phyloP scores from a whole-genome alignment of 30 jellyfish, hydroid and myxozoan species.

The Aurelia sp. region DNA sequence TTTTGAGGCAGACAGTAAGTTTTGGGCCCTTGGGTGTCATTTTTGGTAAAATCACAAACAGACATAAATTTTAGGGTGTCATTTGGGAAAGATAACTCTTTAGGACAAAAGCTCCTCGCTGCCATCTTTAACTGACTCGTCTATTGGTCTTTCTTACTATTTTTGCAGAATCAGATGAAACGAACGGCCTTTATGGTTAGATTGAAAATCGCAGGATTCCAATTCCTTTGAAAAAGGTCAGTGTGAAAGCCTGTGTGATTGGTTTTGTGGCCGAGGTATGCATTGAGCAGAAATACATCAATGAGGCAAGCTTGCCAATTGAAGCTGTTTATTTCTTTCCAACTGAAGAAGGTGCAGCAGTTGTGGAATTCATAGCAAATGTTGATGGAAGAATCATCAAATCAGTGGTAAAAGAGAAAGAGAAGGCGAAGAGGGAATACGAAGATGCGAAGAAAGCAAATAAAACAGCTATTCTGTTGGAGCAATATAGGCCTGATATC shows the following conservation, averaged over 20 bases:
- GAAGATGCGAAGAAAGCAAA: conserved; percentile 20
- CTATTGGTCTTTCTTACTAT: too few relatives aligned
- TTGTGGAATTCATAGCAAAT: conserved; percentile 6
- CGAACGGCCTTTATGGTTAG: too few relatives aligned
- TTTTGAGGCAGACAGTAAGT: too few relatives aligned
- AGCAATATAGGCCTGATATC: conserved; percentile 10
- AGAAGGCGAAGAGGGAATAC: not conserved
- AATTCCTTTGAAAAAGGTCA: conserved; percentile 21
- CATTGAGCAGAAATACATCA: not conserved
- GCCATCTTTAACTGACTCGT: too few relatives aligned
- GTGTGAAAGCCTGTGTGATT: not conserved
- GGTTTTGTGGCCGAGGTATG: conserved; percentile 6
- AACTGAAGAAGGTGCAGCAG: not conserved
- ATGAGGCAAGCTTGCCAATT: conserved; percentile 3
- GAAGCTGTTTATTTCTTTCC: conserved; percentile 17
- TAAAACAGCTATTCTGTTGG: conserved; percentile 22
- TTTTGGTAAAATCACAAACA: too few relatives aligned
- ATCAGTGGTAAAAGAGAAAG: conserved; percentile 1
- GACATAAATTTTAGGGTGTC: too few relatives aligned
- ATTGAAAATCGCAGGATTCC: too few relatives aligned
- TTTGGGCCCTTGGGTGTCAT: too few relatives aligned
- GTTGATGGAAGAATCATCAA: not conserved
- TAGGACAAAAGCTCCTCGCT: too few relatives aligned
- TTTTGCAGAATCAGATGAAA: too few relatives aligned
- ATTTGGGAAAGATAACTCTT: too few relatives aligned